A percentile compares a stretch with the other conserved stretches of the same genome.
Evolutionary conservation across 2,113 vertebrate genomes (phyloP).

Genomic region (Apus apus): DNA sequence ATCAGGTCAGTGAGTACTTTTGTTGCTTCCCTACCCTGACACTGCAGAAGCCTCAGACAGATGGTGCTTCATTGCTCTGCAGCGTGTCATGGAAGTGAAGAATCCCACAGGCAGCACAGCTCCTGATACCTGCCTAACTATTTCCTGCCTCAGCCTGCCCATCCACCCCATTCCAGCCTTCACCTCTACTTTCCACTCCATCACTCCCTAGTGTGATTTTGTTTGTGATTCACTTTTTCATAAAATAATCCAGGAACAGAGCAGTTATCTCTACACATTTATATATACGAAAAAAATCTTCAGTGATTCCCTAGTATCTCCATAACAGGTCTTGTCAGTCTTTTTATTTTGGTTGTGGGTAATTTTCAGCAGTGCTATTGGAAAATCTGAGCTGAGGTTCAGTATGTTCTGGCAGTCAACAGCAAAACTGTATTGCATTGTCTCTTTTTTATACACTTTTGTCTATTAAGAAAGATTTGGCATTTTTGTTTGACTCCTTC

Average conservation of each 20-base stretch:
- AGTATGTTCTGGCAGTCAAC: background rate
- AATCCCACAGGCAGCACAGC: background rate
- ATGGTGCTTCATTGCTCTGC: background rate
- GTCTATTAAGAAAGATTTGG: background rate
- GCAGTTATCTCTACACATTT: background rate
- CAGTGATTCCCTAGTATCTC: background rate
- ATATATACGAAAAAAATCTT: background rate
- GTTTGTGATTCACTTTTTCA: background rate
- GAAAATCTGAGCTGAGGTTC: background rate
- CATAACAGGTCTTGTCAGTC: background rate
- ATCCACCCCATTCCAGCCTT: background rate
- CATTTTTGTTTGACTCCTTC: background rate
- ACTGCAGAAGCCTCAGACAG: background rate
- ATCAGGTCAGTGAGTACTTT: background rate
- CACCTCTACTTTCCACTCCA: background rate
- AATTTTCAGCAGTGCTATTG: background rate
- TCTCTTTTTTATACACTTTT: background rate
- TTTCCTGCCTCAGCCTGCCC: background rate
- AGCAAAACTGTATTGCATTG: background rate
- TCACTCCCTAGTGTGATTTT: background rate
- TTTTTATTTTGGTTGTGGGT: background rate
- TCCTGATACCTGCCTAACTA: background rate
- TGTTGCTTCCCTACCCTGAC: rapidly evolving
- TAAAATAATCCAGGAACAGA: background rate
- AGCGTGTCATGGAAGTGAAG: background rate